Evolutionary conservation across 2,888 invertebrate species (phyloP).

Genomic region (Embidobia sp.): DNA sequence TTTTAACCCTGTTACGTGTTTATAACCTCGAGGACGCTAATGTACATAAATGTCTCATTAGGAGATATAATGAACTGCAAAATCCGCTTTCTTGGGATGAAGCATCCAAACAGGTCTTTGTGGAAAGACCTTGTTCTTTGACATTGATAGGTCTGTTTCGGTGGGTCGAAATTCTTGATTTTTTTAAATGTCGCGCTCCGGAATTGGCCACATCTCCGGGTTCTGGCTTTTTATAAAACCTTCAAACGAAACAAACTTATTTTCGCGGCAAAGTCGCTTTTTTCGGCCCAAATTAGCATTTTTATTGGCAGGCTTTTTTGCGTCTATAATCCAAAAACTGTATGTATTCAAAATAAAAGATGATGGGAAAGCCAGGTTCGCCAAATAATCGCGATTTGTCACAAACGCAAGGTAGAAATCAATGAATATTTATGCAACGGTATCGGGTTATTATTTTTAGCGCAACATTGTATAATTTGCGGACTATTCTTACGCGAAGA

Average conservation of each 20-base stretch:
- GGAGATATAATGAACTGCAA: too few species aligned
- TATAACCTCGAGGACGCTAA: background rate
- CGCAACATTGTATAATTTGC: conserved; percentile 12
- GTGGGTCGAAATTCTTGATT: background rate
- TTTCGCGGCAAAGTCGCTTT: conserved; percentile 6
- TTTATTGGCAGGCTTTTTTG: conserved; percentile 23
- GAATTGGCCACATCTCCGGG: background rate
- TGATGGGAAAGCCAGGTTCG: background rate
- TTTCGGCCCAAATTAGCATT: conserved; percentile 21
- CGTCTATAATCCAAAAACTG: background rate
- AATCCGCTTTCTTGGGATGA: too few species aligned
- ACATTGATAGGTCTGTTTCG: conserved; percentile 28
- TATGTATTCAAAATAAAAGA: background rate
- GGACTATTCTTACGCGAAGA: conserved; percentile 16
- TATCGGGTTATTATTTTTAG: conserved; percentile 5
- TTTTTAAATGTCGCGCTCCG: background rate
- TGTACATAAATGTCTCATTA: too few species aligned
- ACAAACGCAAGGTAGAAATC: background rate
- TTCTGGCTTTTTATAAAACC: conserved; percentile 1
- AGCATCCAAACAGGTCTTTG: background rate
- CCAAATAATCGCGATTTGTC: background rate
- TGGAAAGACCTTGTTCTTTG: conserved; percentile 22
- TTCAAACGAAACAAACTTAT: conserved; percentile 1
- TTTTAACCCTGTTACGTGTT: too few species aligned
- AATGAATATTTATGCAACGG: conserved; percentile 23